Base-by-base conservation (phyloP, 2,888 invertebrate genomes). In the Atrina japonica region DNA sequence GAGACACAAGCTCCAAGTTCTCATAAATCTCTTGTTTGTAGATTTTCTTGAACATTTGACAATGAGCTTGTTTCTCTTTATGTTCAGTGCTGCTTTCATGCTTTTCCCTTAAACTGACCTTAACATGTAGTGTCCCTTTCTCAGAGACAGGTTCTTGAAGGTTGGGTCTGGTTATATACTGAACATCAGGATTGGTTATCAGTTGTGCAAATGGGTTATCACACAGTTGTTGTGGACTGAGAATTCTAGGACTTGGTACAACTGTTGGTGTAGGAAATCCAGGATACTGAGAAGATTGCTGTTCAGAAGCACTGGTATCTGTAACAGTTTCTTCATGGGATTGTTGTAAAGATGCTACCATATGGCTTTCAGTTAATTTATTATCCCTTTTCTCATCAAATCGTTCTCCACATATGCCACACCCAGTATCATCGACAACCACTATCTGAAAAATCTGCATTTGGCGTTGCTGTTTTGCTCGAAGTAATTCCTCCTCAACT, bases 341-440 rank as follows among this genome's bases (percentile, higher is more conserved):
- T n/a, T n/a, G n/a, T n/a, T n/a, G n/a, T n/a, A n/a, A n/a, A n/a
- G n/a, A n/a, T n/a, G n/a, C n/a, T n/a, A n/a, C n/a, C n/a, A n/a
- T n/a, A n/a, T n/a, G n/a, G n/a, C n/a, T n/a, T n/a, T n/a, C n/a
- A n/a, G n/a, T n/a, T n/a, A n/a, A n/a, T 5, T 23, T 16, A 35
- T 40, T 9, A 14, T 14, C 16, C 1, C 6, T 18, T 14, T 14
- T 64, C 25, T 18, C 16, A 50, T 72, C 65, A 30, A 80, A 80
- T 14, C 52, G 56, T 0, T 70, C 70, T 14, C 76, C 78, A 73
- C 83, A 81, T 18, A 78, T 70, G 0, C 78, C 79, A 75, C 83
- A 83, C 27, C 66, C 60, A 1, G 35, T 67, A 2, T 79, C 71
- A 55, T 70, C 66, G 16, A 83, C 63, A 18, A 69, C 60, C 21